Base-by-base conservation (phyloP, 1,140 invertebrate species). In the Proales similis region DNA sequence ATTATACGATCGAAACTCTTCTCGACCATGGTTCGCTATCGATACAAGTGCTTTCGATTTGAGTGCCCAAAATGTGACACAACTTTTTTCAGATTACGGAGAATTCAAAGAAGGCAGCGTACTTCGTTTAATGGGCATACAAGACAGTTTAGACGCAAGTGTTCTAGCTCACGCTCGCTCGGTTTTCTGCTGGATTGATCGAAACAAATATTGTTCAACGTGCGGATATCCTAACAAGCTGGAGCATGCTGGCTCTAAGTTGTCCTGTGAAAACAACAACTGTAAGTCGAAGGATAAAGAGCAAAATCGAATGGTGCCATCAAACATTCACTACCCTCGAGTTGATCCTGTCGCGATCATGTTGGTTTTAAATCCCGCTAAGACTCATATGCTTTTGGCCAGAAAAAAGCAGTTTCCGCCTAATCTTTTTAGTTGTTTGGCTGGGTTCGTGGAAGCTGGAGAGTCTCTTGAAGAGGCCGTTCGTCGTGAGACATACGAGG, bases 381-480 rank as follows among this genome's bases (percentile, higher is more conserved):
- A 75, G 12, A 73, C 74, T 45, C 72, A 74, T 60, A 73, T 77
- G 51, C 68, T 82, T 11, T 68, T 82, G 4, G 81, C 81, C 3
- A 66, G 79, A 38, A 75, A 78, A 66, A 73, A 73, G 29, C 68
- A 70, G 22, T 77, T 78, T 67, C 78, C 77, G 11, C 68, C 70
- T 6, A 77, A 78, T 45, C 79, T 82, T 75, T 82, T 71, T 66
- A 80, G 80, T 3, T 80, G 78, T 67, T 72, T 82, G 42, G 80
- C 81, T 29, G 81, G 81, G 14, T 82, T 81, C 64, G 75, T 80
- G 66, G 79, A 81, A 70, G 74, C 79, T 68, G 81, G 81, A 12
- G 81, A 82, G 71, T 75, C 72, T 26, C 67, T 82, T 27, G 78
- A 81, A 65, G 77, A 80, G 61, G 76, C 78, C 26, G 79, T 79